Evolutionary conservation across 2,797 vertebrate species (phyloP).

Genomic region (Chlorospingus semifuscus): DNA sequence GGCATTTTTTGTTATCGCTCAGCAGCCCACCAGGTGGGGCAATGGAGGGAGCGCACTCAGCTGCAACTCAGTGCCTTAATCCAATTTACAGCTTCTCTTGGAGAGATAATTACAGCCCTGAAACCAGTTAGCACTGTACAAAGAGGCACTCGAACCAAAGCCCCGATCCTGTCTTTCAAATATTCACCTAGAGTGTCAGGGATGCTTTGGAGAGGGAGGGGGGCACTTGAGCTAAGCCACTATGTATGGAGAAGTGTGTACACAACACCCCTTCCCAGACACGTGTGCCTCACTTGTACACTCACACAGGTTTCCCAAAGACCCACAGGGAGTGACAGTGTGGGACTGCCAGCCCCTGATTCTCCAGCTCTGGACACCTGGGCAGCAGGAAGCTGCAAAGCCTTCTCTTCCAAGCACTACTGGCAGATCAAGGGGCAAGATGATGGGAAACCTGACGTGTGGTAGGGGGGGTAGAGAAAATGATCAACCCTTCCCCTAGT

Average conservation of each 20-base stretch:
- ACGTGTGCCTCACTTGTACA: accelerated
- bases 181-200: constrained; percentile 58
- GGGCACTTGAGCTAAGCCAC: neutral
- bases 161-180: constrained; percentile 67
- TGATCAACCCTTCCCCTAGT: neutral
- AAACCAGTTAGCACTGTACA: constrained; percentile 79
- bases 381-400: neutral
- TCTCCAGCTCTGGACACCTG: neutral
- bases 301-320: neutral
- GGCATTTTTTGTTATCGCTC: constrained; percentile 87
- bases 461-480: neutral
- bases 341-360: neutral
- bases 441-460: neutral
- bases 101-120: constrained; percentile 94
- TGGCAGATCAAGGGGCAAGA: neutral
- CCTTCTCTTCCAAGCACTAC: neutral
- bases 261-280: accelerated
- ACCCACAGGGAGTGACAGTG: neutral
- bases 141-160: constrained; percentile 70
- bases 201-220: constrained; percentile 38
- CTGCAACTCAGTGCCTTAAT: constrained; percentile 92
- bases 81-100: constrained; percentile 93
- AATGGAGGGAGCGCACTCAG: constrained; percentile 90
- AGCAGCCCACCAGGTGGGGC: constrained; percentile 91
- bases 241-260: neutral